A percentile compares a stretch with the other conserved stretches of the same genome.
Conservation (phyloP, 2,113 vertebrate genomes). For the Asarcornis scutulata region DNA sequence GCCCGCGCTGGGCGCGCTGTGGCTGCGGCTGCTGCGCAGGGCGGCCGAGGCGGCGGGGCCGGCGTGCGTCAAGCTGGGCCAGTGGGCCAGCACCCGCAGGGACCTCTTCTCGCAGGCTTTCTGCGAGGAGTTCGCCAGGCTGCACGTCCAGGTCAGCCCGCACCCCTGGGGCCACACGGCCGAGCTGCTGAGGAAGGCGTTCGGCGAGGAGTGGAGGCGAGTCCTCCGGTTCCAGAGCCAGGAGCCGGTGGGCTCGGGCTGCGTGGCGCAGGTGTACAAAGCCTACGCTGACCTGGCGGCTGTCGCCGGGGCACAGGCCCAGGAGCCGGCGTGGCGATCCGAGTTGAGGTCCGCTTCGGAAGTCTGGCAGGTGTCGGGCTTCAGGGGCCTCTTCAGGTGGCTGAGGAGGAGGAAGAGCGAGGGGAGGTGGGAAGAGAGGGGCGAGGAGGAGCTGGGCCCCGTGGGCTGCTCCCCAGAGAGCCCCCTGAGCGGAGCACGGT, state of each 20-base stretch:
- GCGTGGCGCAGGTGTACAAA: constrained; percentile 93
- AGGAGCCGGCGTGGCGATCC: constrained; percentile 48
- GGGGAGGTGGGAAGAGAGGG: constrained; percentile 11
- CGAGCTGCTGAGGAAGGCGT: constrained; percentile 81
- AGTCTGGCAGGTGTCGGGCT: constrained; percentile 80
- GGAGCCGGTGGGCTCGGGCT: constrained; percentile 91
- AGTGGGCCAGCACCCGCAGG: constrained; percentile 94
- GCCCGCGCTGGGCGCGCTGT: constrained; percentile 60
- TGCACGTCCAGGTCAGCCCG: constrained; percentile 86
- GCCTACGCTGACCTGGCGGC: constrained; percentile 80
- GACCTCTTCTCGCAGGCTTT: constrained; percentile 91
- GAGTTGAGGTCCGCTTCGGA: constrained; percentile 73
- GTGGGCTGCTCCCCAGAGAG: not conserved
- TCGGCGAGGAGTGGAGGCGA: constrained; percentile 85
- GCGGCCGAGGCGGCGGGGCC: constrained; percentile 90
- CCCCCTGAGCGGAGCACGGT: not conserved
- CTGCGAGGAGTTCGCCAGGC: constrained; percentile 86
- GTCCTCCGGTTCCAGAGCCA: constrained; percentile 83
- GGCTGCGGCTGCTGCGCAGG: constrained; percentile 87
- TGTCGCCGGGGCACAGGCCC: constrained; percentile 71
- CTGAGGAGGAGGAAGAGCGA: constrained; percentile 62
- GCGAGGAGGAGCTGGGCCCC: constrained; percentile 20
- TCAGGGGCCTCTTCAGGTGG: constrained; percentile 59
- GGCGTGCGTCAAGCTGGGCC: constrained; percentile 91
- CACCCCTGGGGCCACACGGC: constrained; percentile 91